A percentile compares a stretch with the other conserved stretches of the same genome.
These are phyloP conservation scores for Poeciliopsis gracilis DNA, from an alignment of 2,797 vertebrate species.

Conservation along the genomic window DNA sequence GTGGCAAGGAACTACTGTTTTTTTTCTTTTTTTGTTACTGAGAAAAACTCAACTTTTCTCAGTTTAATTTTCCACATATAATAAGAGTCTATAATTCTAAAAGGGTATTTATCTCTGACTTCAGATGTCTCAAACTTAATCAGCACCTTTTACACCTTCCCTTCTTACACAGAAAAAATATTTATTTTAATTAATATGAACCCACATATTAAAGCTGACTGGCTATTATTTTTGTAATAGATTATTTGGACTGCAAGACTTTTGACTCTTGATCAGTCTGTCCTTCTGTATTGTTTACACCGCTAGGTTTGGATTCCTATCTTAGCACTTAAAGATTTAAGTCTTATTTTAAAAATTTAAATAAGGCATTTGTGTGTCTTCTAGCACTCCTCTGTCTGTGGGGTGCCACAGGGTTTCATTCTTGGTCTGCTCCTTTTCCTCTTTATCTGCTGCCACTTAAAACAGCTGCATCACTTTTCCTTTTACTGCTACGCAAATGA, in stretches of 20 bases:
- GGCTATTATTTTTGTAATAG: not conserved
- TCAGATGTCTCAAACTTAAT: not conserved
- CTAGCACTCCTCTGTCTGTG: not conserved
- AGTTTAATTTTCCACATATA: not conserved
- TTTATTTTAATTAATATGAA: no score
- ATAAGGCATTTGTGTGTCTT: not conserved
- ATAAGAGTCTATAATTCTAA: not conserved
- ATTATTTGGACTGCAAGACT: not conserved
- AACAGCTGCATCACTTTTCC: not conserved
- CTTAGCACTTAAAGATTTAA: not conserved
- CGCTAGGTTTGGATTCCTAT: not conserved
- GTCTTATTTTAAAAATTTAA: not conserved
- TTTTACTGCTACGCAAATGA: not conserved
- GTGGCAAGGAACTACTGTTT: conserved; percentile 10
- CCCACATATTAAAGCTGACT: not conserved
- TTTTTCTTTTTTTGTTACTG: not conserved
- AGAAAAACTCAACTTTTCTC: not conserved
- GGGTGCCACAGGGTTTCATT: not conserved
- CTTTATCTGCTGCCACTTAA: not conserved
- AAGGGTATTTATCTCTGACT: not conserved
- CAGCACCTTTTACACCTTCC: not conserved
- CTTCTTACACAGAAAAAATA: not conserved
- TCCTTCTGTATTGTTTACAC: not conserved
- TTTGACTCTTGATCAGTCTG: not conserved
- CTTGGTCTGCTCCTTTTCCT: not conserved